These are phyloP conservation scores for Spatulosminthurus flaviceps DNA, from an alignment of 2,888 invertebrate genomes.

Conservation along the genomic window DNA sequence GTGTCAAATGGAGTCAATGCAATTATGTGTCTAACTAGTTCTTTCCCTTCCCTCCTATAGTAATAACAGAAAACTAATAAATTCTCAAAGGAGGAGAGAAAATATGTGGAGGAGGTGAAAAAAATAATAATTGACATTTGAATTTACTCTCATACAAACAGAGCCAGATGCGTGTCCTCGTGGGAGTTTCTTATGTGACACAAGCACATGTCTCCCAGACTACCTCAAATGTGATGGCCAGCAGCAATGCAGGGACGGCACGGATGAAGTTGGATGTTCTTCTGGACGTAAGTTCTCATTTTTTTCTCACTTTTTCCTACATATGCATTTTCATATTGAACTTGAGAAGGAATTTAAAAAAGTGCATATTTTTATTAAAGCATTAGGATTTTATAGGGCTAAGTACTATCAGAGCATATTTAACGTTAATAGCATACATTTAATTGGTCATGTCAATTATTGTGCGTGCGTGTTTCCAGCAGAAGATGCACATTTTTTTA, in stretches of 20 bases:
- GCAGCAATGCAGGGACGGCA: constrained; percentile 48
- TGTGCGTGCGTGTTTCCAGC: too few species aligned
- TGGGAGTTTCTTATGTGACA: constrained; percentile 57
- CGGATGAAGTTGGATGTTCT: constrained; percentile 43
- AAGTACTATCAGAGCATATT: too few species aligned
- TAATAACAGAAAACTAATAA: constrained; percentile 2
- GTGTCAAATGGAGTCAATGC: too few species aligned
- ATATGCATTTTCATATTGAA: constrained; percentile 2
- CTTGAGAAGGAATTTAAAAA: too few species aligned
- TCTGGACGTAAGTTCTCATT: constrained; percentile 43
- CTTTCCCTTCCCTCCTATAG: too few species aligned
- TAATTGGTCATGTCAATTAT: too few species aligned
- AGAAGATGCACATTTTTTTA: too few species aligned
- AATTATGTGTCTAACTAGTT: not conserved
- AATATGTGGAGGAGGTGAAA: not conserved
- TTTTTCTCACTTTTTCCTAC: not conserved
- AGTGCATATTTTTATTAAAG: too few species aligned
- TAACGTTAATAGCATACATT: too few species aligned
- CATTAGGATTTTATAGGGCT: too few species aligned
- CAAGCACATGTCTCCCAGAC: constrained; percentile 57
- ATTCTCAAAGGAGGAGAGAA: not conserved
- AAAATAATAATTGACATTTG: not conserved
- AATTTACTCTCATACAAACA: not conserved
- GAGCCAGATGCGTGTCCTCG: constrained; percentile 48
- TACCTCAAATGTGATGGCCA: constrained; percentile 52